Conservation (phyloP, 2,113 vertebrate species). For the Danio rerio region DNA sequence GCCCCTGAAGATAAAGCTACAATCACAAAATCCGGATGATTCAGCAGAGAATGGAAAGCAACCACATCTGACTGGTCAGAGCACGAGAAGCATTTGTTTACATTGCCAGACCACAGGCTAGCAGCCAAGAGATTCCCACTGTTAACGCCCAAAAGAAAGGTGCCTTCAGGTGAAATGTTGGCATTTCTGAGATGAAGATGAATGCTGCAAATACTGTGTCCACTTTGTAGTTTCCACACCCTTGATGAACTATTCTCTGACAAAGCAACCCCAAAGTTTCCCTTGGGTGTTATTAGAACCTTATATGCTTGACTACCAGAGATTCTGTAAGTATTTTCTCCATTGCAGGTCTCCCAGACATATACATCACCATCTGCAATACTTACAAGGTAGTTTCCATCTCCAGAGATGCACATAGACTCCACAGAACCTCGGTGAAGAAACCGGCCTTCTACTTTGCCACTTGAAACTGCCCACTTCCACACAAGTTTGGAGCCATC, state of each 20-base stretch:
- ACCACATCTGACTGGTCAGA: slow-evolving; percentile 63
- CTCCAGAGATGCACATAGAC: slow-evolving; percentile 67
- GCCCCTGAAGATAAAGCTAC: slow-evolving; percentile 71
- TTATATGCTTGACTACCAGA: slow-evolving; percentile 64
- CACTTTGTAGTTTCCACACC: slow-evolving; percentile 76
- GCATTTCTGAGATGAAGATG: slow-evolving; percentile 66
- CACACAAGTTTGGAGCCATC: slow-evolving; percentile 76
- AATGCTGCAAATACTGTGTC: slow-evolving; percentile 74
- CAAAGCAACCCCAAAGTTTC: slow-evolving; percentile 73
- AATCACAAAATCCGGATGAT: slow-evolving; percentile 76
- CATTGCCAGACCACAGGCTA: slow-evolving; percentile 78
- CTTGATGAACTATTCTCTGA: slow-evolving; percentile 67
- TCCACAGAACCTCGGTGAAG: slow-evolving; percentile 71
- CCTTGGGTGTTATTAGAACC: slow-evolving; percentile 74
- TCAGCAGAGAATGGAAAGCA: slow-evolving; percentile 71
- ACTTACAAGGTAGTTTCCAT: slow-evolving; percentile 68
- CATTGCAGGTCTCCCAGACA: slow-evolving; percentile 73
- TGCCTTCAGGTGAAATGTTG: slow-evolving; percentile 76
- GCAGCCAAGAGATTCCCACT: slow-evolving; percentile 74
- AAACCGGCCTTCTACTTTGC: slow-evolving; percentile 63
- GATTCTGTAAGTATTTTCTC: slow-evolving; percentile 73
- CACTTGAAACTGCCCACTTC: slow-evolving; percentile 69
- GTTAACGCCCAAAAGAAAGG: slow-evolving; percentile 75
- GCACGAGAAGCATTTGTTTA: slow-evolving; percentile 75
- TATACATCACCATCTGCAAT: slow-evolving; percentile 74